phyloP scores from a whole-genome alignment of 2,113 vertebrate species.

The Pluvialis apricaria region DNA sequence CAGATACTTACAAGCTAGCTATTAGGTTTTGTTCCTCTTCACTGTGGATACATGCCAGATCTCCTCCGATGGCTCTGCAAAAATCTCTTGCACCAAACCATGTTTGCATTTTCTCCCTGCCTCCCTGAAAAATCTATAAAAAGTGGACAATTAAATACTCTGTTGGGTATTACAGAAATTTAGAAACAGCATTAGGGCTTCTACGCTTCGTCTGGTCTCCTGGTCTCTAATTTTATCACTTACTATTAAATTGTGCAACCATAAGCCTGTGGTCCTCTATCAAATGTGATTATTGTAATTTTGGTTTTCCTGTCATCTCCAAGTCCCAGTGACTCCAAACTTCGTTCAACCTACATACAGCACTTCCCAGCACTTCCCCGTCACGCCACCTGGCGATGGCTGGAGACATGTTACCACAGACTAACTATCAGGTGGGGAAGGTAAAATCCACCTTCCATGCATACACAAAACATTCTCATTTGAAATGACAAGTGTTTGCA shows the following conservation, averaged over 20 bases:
- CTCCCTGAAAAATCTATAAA: constrained; percentile 63
- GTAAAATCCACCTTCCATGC: not conserved
- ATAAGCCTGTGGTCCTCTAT: not conserved
- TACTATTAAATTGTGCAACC: not conserved
- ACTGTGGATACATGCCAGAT: constrained; percentile 82
- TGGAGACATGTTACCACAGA: not conserved
- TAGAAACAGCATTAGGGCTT: not conserved
- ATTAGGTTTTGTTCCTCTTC: constrained; percentile 64
- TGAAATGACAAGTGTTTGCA: not conserved
- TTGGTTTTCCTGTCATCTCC: not conserved
- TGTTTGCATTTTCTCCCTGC: constrained; percentile 72
- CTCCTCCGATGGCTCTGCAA: constrained; percentile 85
- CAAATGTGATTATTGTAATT: not conserved
- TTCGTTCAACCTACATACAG: not conserved
- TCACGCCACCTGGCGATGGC: not conserved
- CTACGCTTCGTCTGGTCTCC: not conserved
- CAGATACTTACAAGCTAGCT: constrained; percentile 56
- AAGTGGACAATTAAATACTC: not conserved
- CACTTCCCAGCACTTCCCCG: not conserved
- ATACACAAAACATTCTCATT: not conserved
- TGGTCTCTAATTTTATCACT: not conserved
- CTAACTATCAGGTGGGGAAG: not conserved
- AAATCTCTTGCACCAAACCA: constrained; percentile 87
- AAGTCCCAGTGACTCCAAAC: not conserved
- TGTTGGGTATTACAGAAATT: not conserved